Evolutionary conservation across 1,140 invertebrate species (phyloP), one percentile per base, ranked within the genome.

Genomic region (Cydia strobilella): DNA sequence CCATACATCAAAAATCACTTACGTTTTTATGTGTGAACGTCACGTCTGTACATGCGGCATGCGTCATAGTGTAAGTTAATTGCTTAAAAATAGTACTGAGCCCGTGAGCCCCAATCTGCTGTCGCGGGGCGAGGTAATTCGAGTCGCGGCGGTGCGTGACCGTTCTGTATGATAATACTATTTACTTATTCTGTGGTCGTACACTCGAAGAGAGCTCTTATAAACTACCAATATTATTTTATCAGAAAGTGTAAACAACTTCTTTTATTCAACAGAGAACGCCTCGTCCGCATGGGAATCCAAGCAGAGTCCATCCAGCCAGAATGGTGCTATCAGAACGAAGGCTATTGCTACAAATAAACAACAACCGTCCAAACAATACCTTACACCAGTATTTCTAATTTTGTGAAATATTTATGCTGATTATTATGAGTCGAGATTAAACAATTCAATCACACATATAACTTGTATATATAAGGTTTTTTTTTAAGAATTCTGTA

Each of bases 301-400:
- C 77, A 93, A 20, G 93, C 96, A 0, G 96, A 97, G 78, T 94
- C 94, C 1, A 79, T 97, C 27, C 94, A 97, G 85, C 97, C 97
- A 0, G 94, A 97, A 85, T 97, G 97, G 96, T 98, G 97, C 85
- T 90, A 95, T 77, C 96, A 97, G 82, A 96, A 97, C 86, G 95
- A 97, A 91, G 95, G 95, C 54, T 90, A 94, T 76, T 97, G 96
- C 75, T 84, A 92, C 65, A 76, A 72, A 31, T 81, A 78, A 80
- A 20, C 27, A 59, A 20, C n/a, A 59, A 59, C 54, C 54, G 54
- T 59, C 54, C 54, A 59, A 48, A 23, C 54, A 59, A 10, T 59
- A 23, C 54, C 3, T 23, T 10, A 12, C 54, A 1, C 7, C 54
- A 23, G 20, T 23, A 59, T 59, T 59, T 59, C 51, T 20, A 59